Evolutionary conservation across 1,140 invertebrate species (phyloP).

Genomic region (Pogonognathellus flavescens): DNA sequence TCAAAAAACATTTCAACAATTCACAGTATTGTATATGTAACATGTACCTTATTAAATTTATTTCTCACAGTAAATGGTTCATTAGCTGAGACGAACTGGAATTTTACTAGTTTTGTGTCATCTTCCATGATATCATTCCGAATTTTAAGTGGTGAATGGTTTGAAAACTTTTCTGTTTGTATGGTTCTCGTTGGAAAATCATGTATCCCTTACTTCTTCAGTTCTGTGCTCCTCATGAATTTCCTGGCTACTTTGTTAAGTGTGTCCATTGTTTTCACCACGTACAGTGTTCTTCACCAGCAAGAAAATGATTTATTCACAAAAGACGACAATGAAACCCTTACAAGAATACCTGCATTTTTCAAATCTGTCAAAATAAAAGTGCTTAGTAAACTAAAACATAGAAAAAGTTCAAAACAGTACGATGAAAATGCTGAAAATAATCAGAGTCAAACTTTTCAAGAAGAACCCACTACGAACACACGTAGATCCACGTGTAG

Average conservation of each 20-base stretch:
- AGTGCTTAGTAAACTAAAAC: too few relatives aligned
- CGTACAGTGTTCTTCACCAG: background rate
- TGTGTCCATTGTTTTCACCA: conserved; percentile 1
- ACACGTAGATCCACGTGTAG: background rate
- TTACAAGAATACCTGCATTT: background rate
- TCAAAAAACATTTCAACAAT: too few relatives aligned
- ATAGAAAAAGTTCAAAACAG: too few relatives aligned
- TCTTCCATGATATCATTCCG: conserved; percentile 97
- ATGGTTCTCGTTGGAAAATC: conserved; percentile 89
- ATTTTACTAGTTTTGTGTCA: conserved; percentile 94
- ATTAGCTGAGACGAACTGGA: conserved; percentile 75
- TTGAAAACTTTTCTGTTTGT: conserved; percentile 98
- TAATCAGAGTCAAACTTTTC: background rate
- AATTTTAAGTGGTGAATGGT: conserved; percentile 98
- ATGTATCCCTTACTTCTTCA: conserved; percentile 97
- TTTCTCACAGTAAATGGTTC: background rate
- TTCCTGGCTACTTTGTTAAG: conserved; percentile 76
- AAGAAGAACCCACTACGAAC: background rate
- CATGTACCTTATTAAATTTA: conserved; percentile 74
- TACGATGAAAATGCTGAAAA: too few relatives aligned
- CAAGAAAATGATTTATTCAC: background rate
- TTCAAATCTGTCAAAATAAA: background rate
- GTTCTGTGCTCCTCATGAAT: conserved; percentile 97
- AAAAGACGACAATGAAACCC: background rate
- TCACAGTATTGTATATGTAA: conserved; percentile 57